Percentiles rank a stretch among this genome's conserved stretches.
Conservation (phyloP, 2,797 vertebrate genomes). For the Eurystomus glaucurus region DNA sequence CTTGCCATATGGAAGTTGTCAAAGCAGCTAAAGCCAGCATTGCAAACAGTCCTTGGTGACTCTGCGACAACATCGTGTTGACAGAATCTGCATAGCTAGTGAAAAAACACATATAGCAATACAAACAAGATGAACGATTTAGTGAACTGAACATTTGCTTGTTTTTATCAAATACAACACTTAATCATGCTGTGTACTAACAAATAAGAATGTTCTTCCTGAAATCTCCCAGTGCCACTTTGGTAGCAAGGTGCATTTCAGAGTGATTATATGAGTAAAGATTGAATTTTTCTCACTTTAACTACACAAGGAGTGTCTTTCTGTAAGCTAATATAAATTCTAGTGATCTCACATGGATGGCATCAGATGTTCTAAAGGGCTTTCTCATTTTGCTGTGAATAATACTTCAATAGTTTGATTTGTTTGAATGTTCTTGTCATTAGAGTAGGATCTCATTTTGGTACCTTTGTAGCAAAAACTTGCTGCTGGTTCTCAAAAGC, state of each 20-base stretch:
- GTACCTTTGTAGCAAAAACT: not conserved
- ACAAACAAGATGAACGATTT: not conserved
- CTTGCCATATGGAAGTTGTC: not conserved
- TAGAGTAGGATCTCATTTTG: not conserved
- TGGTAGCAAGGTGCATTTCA: not conserved
- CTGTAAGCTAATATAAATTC: not conserved
- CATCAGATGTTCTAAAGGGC: not conserved
- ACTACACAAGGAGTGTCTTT: not conserved
- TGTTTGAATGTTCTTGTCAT: not conserved
- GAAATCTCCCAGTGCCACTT: not conserved
- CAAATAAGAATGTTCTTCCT: not conserved
- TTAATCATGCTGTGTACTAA: not conserved
- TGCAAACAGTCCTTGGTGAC: not conserved
- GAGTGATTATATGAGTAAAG: not conserved
- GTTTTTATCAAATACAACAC: not conserved
- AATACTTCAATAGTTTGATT: not conserved
- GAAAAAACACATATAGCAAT: not conserved
- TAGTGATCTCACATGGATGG: not conserved
- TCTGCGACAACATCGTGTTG: not conserved
- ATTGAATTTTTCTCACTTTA: not conserved
- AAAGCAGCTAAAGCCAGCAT: not conserved
- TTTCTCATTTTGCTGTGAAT: not conserved
- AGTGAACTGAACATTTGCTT: not conserved
- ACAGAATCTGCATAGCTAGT: not conserved
- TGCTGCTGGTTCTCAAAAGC: not conserved